Evolutionary conservation across 2,888 invertebrate species (phyloP), one percentile per base, ranked within the genome.

Genomic region (Hirtodrosophila duncani): DNA sequence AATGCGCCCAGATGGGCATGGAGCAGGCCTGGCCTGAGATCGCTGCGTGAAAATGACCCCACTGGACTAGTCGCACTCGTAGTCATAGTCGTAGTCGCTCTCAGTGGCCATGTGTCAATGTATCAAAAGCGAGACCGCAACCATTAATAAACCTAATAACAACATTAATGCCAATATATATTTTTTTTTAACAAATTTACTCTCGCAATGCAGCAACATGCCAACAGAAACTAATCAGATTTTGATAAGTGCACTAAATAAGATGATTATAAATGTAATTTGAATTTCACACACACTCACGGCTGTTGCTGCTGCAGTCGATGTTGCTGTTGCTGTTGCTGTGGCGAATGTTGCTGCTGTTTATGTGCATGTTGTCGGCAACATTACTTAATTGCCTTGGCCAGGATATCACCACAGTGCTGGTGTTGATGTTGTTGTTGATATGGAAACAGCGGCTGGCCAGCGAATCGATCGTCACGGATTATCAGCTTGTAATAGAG

Each of bases 181-280:
- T n/a, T n/a, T n/a, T 57, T 58, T 67, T 61, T 71, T 67, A 52
- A 61, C 61, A 60, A 60, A 61, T 55, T 55, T 43, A 34, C 55
- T 39, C 46, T 17, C 43, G 33, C 42, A 42, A 44, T 27, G 34
- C 31, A 27, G 30, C 13, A 10, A 27, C n/a, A n/a, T n/a, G n/a
- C n/a, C 4, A 34, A 27, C 38, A 41, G 67, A 70, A 67, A 61
- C 71, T 74, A 82, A 83, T 83, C 81, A 72, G 79, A 81, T 78
- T 72, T 74, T 83, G 81, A 83, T 83, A 81, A 84, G 70, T 72
- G 66, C 69, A 81, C 83, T 80, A 82, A 84, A 83, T 83, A 81
- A 82, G 77, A 66, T 69, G 81, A 79, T 82, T 82, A 84, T 84
- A 77, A 81, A 83, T 80, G 84, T 82, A 84, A 84, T 84, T 84